Evolutionary conservation across 2,888 invertebrate genomes (phyloP).

Genomic region (Hololepta plana): DNA sequence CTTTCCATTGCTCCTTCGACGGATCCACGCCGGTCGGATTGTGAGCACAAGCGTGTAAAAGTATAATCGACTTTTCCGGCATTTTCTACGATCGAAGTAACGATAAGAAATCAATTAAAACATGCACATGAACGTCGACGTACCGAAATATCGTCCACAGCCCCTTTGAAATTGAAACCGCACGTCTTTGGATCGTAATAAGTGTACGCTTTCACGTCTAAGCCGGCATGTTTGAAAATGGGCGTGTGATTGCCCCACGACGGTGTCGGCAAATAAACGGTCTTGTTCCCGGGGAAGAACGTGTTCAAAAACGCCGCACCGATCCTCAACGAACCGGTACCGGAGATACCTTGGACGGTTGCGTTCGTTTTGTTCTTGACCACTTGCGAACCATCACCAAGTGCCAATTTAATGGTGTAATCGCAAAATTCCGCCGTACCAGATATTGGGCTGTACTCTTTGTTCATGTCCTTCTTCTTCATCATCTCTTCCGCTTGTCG

Average conservation of each 20-base stretch:
- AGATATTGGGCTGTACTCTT: constrained; percentile 89
- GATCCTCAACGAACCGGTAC: constrained; percentile 90
- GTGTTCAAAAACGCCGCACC: constrained; percentile 76
- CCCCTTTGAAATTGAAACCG: constrained; percentile 82
- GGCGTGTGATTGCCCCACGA: constrained; percentile 98
- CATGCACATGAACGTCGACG: constrained; percentile 23
- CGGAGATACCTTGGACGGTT: constrained; percentile 81
- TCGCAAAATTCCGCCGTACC: constrained; percentile 74
- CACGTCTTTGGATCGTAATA: constrained; percentile 90
- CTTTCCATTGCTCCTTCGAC: constrained; percentile 71
- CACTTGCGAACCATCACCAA: constrained; percentile 58
- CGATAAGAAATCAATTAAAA: neutral
- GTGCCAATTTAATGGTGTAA: constrained; percentile 69
- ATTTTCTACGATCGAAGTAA: constrained; percentile 53
- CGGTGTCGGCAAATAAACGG: constrained; percentile 76
- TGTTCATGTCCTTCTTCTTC: constrained; percentile 50
- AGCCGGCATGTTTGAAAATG: constrained; percentile 74
- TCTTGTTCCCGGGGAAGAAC: constrained; percentile 64
- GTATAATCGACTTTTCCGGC: constrained; percentile 73
- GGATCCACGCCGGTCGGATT: constrained; percentile 97
- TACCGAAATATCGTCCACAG: constrained; percentile 72
- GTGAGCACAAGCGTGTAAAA: constrained; percentile 95
- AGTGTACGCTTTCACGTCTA: constrained; percentile 75
- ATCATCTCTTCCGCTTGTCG: constrained; percentile 67
- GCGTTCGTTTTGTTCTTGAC: constrained; percentile 20